phyloP scores from a whole-genome alignment of 2,113 vertebrate genomes.

The Calypte anna region DNA sequence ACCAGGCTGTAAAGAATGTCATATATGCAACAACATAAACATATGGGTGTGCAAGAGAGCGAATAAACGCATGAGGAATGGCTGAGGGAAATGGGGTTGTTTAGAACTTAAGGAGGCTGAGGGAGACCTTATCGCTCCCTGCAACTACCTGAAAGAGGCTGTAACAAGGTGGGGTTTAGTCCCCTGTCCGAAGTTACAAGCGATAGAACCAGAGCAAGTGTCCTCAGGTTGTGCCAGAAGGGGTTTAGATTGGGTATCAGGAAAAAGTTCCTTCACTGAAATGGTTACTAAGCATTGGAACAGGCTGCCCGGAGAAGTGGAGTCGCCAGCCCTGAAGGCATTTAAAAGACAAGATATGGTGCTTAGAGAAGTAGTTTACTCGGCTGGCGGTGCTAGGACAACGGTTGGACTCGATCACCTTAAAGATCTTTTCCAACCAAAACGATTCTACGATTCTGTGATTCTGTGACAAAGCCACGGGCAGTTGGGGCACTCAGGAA shows the following conservation, averaged over 20 bases:
- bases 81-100: neutral
- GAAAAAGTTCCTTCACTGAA: neutral
- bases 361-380: neutral
- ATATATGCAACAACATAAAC: rapidly evolving
- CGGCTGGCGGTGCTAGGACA: too few species aligned
- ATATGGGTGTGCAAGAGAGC: neutral
- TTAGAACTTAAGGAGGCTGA: neutral
- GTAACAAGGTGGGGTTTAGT: rapidly evolving
- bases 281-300: neutral
- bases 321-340: neutral
- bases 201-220: too few species aligned
- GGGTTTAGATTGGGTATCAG: neutral
- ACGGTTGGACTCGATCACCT: neutral
- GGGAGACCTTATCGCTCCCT: neutral
- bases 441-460: too few species aligned
- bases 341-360: neutral
- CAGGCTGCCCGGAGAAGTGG: neutral
- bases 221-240: neutral
- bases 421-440: neutral
- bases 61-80: neutral
- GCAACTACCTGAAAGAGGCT: neutral
- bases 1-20: too few species aligned
- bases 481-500: neutral
- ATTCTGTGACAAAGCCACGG: neutral
- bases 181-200: neutral